Evolutionary conservation across 2,888 invertebrate genomes (phyloP), one percentile per base, ranked within the genome.

Genomic region (Volucella zonaria): DNA sequence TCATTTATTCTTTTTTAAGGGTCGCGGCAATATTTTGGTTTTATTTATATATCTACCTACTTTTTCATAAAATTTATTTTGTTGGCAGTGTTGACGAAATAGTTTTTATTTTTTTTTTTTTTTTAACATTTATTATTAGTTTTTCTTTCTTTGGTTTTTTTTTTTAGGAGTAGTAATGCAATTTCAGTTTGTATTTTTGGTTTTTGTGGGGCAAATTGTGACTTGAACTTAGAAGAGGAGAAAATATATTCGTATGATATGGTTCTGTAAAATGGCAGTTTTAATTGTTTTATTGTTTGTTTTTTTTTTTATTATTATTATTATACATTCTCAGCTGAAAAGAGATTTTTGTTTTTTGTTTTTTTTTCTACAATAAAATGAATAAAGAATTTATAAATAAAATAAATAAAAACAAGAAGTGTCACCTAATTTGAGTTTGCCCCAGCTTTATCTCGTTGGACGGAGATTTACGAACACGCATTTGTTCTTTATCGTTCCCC

Each of bases 201-300:
- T 54, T 62, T 31, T 38, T 49, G 52, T 66, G 66, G 66, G 75
- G 79, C 80, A 68, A 80, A 68, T 49, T 62, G 81, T 64, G 81
- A 81, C 80, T 70, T 49, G 38, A 80, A 83, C 59, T 43, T 52
- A 81, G 49, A 76, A 71, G 68, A 68, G 76, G 80, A 82, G 71
- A 77, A 83, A 83, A 83, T 80, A 76, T 76, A 67, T 85, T 77
- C 67, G 23, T 83, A 79, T 85, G 85, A 85, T 85, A 85, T 85
- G 85, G 85, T 85, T 85, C 76, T 85, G 85, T 85, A 85, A 81
- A 85, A 85, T 85, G 85, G 85, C 85, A 85, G 85, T 85, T 85
- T 77, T 59, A 67, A 75, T 56, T 68, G 67, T 78, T 74, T 76
- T 80, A 70, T 85, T 85, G 67, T 85, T 54, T 62, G 67, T 18